A percentile compares a stretch with the other conserved stretches of the same genome.
Evolutionary conservation across 2,888 invertebrate species (phyloP).

Genomic region (Lamproptera curius): DNA sequence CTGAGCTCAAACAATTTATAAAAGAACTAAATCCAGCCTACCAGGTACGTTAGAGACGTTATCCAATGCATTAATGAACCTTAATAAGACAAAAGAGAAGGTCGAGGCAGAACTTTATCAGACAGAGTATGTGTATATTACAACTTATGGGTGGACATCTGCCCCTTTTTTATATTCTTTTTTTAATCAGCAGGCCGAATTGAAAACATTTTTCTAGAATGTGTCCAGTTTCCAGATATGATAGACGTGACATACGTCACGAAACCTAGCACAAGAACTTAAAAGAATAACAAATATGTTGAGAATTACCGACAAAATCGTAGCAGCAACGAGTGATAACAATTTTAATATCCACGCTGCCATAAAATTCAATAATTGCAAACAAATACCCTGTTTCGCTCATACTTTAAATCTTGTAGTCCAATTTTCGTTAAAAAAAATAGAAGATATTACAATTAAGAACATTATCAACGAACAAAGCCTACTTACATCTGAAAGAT

Average conservation of each 20-base stretch:
- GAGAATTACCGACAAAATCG: neutral
- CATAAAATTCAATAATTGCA: slow-evolving; percentile 10
- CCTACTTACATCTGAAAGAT: slow-evolving; percentile 16
- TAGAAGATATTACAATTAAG: slow-evolving; percentile 5
- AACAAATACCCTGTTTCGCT: slow-evolving; percentile 11
- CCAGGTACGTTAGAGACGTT: slow-evolving; percentile 17
- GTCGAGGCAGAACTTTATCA: slow-evolving; percentile 17
- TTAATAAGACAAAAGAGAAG: slow-evolving; percentile 13
- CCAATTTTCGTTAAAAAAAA: neutral
- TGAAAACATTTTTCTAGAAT: slow-evolving; percentile 20
- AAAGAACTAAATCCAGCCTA: slow-evolving; percentile 18
- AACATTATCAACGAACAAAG: slow-evolving; percentile 26
- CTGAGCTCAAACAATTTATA: slow-evolving; percentile 15
- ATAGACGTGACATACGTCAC: slow-evolving; percentile 18
- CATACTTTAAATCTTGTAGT: slow-evolving; percentile 14
- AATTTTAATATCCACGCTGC: slow-evolving; percentile 22
- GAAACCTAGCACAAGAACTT: slow-evolving; percentile 16
- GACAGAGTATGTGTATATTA: slow-evolving; percentile 21
- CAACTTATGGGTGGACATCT: slow-evolving; percentile 22
- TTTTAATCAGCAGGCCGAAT: neutral
- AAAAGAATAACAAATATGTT: neutral
- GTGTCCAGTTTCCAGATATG: slow-evolving; percentile 19
- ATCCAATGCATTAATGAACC: slow-evolving; percentile 15
- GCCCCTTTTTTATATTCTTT: slow-evolving; percentile 5
- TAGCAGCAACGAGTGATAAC: slow-evolving; percentile 18